These are phyloP conservation scores for Pseudochaenichthys georgianus DNA, from an alignment of 2,797 vertebrate species.

Conservation along the genomic window DNA sequence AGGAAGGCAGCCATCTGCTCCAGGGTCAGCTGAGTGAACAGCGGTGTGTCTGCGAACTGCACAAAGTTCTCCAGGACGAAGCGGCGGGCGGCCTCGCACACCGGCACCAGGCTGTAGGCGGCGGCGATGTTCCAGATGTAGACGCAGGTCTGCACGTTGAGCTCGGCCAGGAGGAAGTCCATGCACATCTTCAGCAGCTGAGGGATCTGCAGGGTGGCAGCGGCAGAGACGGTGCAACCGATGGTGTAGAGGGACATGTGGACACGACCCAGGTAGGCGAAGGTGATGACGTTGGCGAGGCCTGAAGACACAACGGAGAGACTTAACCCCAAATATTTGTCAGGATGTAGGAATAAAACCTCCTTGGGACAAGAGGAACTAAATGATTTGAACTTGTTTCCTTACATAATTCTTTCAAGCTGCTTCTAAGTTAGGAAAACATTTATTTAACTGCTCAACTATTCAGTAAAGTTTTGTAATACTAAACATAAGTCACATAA, in stretches of 20 bases:
- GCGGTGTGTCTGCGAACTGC: constrained; percentile 86
- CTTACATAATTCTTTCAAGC: background rate
- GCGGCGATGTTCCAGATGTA: constrained; percentile 90
- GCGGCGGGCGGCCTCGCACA: constrained; percentile 81
- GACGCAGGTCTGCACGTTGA: constrained; percentile 88
- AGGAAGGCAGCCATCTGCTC: constrained; percentile 88
- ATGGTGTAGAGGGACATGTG: constrained; percentile 92
- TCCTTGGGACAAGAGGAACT: background rate
- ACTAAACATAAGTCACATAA: background rate
- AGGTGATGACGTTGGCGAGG: constrained; percentile 87
- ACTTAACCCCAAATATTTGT: background rate
- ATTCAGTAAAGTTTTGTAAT: background rate
- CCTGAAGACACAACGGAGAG: constrained; percentile 63
- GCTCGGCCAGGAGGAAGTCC: constrained; percentile 87
- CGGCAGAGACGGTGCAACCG: constrained; percentile 87
- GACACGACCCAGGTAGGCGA: constrained; percentile 88
- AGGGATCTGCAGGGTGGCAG: constrained; percentile 85
- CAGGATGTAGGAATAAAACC: background rate
- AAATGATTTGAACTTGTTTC: background rate
- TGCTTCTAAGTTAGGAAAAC: background rate
- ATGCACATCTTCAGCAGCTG: constrained; percentile 88
- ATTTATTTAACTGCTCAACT: background rate
- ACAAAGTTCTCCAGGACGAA: constrained; percentile 88
- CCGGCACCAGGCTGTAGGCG: constrained; percentile 83
- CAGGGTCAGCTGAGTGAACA: constrained; percentile 88